Percentiles rank a stretch among this genome's conserved stretches.
Conservation (phyloP, 1,140 invertebrate species). For the Aphelenchoides fujianensis region DNA sequence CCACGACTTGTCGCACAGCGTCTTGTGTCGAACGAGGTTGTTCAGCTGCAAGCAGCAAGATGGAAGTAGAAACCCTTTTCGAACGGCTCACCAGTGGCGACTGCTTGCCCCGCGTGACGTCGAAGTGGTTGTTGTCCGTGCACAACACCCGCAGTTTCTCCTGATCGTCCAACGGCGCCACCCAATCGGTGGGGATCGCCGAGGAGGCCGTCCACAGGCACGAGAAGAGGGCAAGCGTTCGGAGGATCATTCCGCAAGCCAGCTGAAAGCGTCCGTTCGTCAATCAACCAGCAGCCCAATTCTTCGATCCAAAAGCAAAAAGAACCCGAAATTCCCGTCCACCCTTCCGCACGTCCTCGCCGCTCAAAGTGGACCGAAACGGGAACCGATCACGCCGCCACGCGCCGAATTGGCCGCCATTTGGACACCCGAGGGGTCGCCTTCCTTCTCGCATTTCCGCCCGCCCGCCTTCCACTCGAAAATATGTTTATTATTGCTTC, state of each 20-base stretch:
- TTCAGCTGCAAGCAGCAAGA: constrained; percentile 32
- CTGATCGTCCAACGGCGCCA: constrained; percentile 48
- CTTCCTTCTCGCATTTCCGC: too few relatives aligned
- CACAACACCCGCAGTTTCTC: constrained; percentile 42
- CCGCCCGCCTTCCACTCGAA: too few relatives aligned
- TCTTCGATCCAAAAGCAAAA: too few relatives aligned
- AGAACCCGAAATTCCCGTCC: too few relatives aligned
- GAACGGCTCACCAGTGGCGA: constrained; percentile 34
- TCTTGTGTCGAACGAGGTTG: constrained; percentile 37
- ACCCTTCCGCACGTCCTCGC: too few relatives aligned
- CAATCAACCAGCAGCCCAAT: too few relatives aligned
- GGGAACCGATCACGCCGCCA: not conserved
- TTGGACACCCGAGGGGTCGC: not conserved
- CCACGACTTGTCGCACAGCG: constrained; percentile 30
- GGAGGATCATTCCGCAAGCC: too few relatives aligned
- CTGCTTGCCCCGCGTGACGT: constrained; percentile 42
- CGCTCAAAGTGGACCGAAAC: not conserved
- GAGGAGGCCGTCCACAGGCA: too few relatives aligned
- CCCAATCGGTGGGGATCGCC: constrained; percentile 28
- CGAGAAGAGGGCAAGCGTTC: too few relatives aligned
- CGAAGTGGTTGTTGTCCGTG: constrained; percentile 51
- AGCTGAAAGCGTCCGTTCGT: too few relatives aligned
- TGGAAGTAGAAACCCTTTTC: too few relatives aligned
- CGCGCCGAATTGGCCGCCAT: not conserved
- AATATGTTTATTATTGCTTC: constrained; percentile 4